phyloP scores from a whole-genome alignment of 2,888 invertebrate genomes.

The Rhagium mordax region DNA sequence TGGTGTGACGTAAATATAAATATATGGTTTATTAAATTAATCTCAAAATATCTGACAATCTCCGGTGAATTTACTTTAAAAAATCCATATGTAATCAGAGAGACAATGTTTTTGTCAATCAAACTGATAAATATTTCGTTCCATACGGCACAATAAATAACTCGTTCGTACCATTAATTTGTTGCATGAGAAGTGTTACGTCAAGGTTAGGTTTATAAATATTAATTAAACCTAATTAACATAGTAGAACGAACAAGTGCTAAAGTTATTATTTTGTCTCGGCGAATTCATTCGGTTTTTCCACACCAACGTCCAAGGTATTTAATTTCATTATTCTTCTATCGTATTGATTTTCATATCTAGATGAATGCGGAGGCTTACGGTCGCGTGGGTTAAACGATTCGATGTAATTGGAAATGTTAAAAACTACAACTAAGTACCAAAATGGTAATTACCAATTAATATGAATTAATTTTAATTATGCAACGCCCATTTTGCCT shows the following conservation, averaged over 20 bases:
- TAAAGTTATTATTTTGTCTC: no score
- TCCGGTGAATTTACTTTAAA: not conserved
- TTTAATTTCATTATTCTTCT: not conserved
- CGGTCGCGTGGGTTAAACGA: not conserved
- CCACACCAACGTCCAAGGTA: not conserved
- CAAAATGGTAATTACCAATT: conserved; percentile 19
- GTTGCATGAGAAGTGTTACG: not conserved
- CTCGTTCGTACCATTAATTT: not conserved
- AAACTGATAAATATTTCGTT: not conserved
- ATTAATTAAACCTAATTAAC: not conserved
- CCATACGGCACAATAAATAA: not conserved
- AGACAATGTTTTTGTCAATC: not conserved
- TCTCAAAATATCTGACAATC: not conserved
- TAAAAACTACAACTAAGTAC: not conserved
- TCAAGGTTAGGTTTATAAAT: not conserved
- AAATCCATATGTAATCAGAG: not conserved
- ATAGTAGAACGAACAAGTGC: not conserved
- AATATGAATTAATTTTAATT: conserved; percentile 28
- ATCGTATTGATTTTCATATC: not conserved
- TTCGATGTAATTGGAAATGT: not conserved
- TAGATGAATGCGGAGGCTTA: not conserved
- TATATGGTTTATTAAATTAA: not conserved
- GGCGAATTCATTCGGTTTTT: not conserved
- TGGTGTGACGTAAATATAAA: no score
- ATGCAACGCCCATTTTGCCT: conserved; percentile 19